Evolutionary conservation across 2,888 invertebrate genomes (phyloP).

Genomic region (Polymixis flavicincta): DNA sequence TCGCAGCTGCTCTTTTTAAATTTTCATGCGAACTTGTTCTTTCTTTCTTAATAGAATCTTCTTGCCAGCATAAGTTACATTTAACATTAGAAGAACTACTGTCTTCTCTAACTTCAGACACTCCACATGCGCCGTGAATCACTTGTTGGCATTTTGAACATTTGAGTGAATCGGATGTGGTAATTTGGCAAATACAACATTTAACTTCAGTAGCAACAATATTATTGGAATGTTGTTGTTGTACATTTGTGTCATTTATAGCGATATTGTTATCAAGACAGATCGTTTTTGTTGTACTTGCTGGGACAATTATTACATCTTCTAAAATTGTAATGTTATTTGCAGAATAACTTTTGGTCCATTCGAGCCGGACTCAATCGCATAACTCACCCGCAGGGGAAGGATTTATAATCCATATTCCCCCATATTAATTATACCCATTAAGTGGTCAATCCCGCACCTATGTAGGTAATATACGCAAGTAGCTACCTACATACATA

Average conservation of each 20-base stretch:
- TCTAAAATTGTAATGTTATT: conserved; percentile 43
- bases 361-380: no score
- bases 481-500: no score
- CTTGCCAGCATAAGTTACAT: conserved; percentile 38
- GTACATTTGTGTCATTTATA: conserved; percentile 39
- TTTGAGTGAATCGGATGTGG: conserved; percentile 41
- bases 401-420: no score
- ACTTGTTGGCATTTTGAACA: conserved; percentile 40
- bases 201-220: conserved; percentile 41
- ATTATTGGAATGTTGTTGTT: conserved; percentile 43
- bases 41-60: conserved; percentile 33
- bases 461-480: no score
- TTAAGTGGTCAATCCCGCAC: no score
- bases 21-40: conserved; percentile 24
- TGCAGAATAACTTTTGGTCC: no score
- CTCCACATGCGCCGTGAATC: conserved; percentile 28
- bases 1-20: conserved; percentile 42
- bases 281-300: conserved; percentile 40
- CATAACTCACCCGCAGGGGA: no score
- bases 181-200: conserved; percentile 43
- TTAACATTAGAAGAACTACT: conserved; percentile 35
- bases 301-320: conserved; percentile 41
- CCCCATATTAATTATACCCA: no score
- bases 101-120: conserved; percentile 18
- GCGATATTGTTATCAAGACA: conserved; percentile 37